phyloP scores from a whole-genome alignment of 2,113 vertebrate species.

The Columba livia region DNA sequence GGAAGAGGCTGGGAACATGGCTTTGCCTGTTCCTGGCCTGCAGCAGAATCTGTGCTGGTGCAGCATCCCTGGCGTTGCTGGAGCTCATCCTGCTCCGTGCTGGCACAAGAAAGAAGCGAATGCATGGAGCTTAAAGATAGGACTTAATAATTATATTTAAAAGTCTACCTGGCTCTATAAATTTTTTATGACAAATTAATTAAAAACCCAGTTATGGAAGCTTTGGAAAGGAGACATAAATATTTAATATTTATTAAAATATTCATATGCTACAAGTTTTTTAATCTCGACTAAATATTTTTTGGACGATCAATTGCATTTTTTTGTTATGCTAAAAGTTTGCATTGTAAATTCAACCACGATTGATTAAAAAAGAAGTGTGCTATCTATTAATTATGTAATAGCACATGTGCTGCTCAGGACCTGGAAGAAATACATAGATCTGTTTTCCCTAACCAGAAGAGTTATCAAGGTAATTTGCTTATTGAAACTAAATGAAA shows the following conservation, averaged over 20 bases:
- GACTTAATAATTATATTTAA: neutral
- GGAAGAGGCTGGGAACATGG: accelerated
- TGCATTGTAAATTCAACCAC: constrained; percentile 25
- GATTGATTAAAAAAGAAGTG: neutral
- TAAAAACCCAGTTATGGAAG: constrained; percentile 35
- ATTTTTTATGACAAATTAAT: constrained; percentile 63
- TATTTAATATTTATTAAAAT: constrained; percentile 61
- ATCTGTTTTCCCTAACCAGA: constrained; percentile 26
- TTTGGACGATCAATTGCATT: constrained; percentile 8
- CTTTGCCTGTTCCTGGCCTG: neutral
- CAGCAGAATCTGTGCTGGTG: neutral
- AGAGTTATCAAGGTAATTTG: constrained; percentile 53
- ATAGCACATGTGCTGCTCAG: constrained; percentile 14
- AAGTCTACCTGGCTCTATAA: constrained; percentile 38
- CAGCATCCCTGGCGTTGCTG: neutral
- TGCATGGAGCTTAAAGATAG: neutral
- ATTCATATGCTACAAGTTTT: constrained; percentile 50
- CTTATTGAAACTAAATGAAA: constrained; percentile 44
- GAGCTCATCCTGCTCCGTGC: neutral
- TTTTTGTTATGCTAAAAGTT: constrained; percentile 48
- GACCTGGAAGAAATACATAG: constrained; percentile 28
- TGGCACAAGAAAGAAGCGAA: neutral
- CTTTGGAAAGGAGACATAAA: constrained; percentile 20
- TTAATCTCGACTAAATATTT: constrained; percentile 56
- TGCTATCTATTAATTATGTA: constrained; percentile 47